Evolutionary conservation across 2,797 vertebrate species (phyloP), one percentile per base, ranked within the genome.

Genomic region (Antennarius maculatus): DNA sequence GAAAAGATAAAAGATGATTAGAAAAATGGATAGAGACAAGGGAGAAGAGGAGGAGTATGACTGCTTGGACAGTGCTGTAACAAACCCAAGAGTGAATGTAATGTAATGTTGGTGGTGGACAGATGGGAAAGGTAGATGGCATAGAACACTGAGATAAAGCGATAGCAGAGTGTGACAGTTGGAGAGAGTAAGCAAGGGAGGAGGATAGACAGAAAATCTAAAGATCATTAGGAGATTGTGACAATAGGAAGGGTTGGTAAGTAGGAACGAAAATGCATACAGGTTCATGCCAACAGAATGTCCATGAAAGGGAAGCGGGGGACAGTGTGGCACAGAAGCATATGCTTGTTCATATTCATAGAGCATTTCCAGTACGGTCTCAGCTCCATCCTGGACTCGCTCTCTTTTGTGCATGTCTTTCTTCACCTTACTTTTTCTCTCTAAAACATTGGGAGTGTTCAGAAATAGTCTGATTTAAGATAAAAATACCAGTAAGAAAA

Each of bases 261-360:
- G 75, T 54, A 43, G 72, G 69, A 51, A 79, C 73, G 72, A 75
- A 77, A 76, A 83, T 73, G 58, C 68, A 55, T 29, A 61, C 61
- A 65, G 37, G 60, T 75, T 66, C 57, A 58, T 85, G 80, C 87
- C 86, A 88, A 74, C 74, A 80, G 56, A 71, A 81, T 84, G 61
- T 87, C 83, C 80, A 82, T 87, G 83, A 88, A 86, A 86, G 58
- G 58, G 67, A 71, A 77, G 70, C 50, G 16, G 49, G 54, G 70
- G 73, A 82, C 77, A 71, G 71, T 64, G 83, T 77, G 77, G 69
- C 55, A 59, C 61, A 13, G 31, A 80, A 82, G 76, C 83, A 83
- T 81, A 89, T 78, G 84, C 83, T 84, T n/a, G 77, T 86, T 90
- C 75, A 78, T 86, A 90, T 90, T 91, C 88, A 85, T 65, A 74